Evolutionary conservation across 1,140 invertebrate genomes (phyloP), one percentile per base, ranked within the genome.

Genomic region (Drosophila kanapiae): DNA sequence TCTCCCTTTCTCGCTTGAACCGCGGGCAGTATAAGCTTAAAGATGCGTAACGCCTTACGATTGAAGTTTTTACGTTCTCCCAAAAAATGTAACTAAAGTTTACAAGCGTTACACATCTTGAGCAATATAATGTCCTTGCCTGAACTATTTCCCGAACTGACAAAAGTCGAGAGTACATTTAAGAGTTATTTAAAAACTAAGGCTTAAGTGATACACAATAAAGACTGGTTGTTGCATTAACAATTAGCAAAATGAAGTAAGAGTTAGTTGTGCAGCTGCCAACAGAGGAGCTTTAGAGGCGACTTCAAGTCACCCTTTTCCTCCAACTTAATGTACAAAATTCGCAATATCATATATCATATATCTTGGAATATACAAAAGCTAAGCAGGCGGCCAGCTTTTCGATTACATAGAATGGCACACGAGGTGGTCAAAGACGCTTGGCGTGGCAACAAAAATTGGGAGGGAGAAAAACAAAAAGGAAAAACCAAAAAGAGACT

Each of bases 251-350:
- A 80, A 75, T 48, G 70, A 79, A 61, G 49, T 74, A 57, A 45
- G 77, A 67, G 53, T 56, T 54, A 65, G 63, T 61, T 81, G 78
- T 81, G 78, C 78, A 81, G 60, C 59, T 76, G 78, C 59, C 78
- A 70, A 76, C 59, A 69, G 62, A 49, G 61, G 49, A 53, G 49
- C 51, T 7, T 7, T 58, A 35, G 60, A 70, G 75, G 75, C 54
- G 78, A 71, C 78, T 81, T 76, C 40, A 60, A 81, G 71, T 74
- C 58, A 40, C 16, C 13, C 58, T 70, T 68, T 56, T 42, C 64
- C 54, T 64, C 40, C 31, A 65, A 65, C 62, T 65, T 65, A 65
- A 43, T 18, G 56, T 62, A 61, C 4, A 16, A 65, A 65, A 62
- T 65, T 65, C 57, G 37, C 62, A 62, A 61, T 61, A 62, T 65